Base-by-base conservation (phyloP, 2,113 vertebrate species). In the Hystrix cristata region DNA sequence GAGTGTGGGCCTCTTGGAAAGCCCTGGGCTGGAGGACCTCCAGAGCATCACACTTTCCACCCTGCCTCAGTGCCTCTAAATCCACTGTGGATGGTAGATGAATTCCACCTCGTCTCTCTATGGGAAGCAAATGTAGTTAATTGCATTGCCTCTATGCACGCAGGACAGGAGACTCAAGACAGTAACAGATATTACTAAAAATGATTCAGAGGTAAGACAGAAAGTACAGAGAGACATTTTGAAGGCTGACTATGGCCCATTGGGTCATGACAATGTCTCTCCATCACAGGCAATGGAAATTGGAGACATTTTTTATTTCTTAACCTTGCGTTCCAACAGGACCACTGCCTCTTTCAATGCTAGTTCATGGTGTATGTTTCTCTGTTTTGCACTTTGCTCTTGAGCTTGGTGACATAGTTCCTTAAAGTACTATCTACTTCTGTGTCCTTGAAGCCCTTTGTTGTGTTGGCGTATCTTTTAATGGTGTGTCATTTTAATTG, bases 331-430 rank as follows among this genome's bases (percentile, higher is more conserved):
- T 48, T 72, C 57, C 25, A 51, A 3, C 29, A 11, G n/a, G 62
- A 27, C 46, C 38, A 10, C 53, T 31, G 69, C 38, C 27, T 62
- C 27, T 29, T 84, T 76, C 8, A 23, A 27, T 12, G 34, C 29
- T 60, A n/a, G 48, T 11, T 67, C 7, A 9, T 0, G 13, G 43
- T 51, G 4, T 0, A 1, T n/a, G 1, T n/a, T 23, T 2, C 80
- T 93, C 79, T 16, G 0, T 43, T n/a, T 25, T 11, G 16, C 10
- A 8, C 9, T 38, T 67, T 71, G 74, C 55, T 62, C 81, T 86
- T 82, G 60, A 96, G 19, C 60, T 79, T 82, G 60, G 60, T 0
- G 5, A 27, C 64, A 11, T 6, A 1, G n/a, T 57, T 46, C 48
- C 72, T 81, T 31, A 3, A 53, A 78, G 53, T 12, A 18, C 48